Conservation (phyloP, 2,113 vertebrate genomes). For the Albula glossodonta region DNA sequence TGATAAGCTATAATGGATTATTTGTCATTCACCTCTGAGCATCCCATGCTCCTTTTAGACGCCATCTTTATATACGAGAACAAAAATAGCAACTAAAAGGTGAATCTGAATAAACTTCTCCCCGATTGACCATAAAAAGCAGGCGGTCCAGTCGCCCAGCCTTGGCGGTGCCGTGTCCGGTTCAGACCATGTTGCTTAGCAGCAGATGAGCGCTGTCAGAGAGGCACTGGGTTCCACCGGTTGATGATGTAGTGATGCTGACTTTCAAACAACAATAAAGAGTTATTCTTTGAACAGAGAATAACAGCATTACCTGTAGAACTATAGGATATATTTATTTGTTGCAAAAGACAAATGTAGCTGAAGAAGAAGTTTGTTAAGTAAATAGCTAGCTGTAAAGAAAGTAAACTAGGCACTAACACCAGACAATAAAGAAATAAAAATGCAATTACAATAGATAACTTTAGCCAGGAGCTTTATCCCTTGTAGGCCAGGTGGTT, state of each 20-base stretch:
- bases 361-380: no score
- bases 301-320: not conserved
- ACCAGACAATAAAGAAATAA: no score
- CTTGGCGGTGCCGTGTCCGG: not conserved
- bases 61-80: conserved; percentile 67
- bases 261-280: conserved; percentile 2
- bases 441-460: no score
- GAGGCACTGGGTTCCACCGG: not conserved
- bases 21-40: conserved; percentile 54
- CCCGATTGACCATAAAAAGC: conserved; percentile 45
- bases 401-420: no score
- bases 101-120: conserved; percentile 36
- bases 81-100: conserved; percentile 29
- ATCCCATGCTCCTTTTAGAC: conserved; percentile 57
- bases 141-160: conserved; percentile 50
- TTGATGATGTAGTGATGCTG: not conserved
- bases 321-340: not conserved
- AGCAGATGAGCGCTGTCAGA: not conserved
- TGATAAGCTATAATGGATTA: not conserved
- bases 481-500: no score
- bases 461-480: no score
- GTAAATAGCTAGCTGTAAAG: no score
- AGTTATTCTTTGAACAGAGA: not conserved
- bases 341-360: no score
- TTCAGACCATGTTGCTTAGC: conserved; percentile 23